Percentiles rank a stretch among this genome's conserved stretches.
Conservation (phyloP, 1,140 invertebrate genomes). For the Zaprionus davidi region DNA sequence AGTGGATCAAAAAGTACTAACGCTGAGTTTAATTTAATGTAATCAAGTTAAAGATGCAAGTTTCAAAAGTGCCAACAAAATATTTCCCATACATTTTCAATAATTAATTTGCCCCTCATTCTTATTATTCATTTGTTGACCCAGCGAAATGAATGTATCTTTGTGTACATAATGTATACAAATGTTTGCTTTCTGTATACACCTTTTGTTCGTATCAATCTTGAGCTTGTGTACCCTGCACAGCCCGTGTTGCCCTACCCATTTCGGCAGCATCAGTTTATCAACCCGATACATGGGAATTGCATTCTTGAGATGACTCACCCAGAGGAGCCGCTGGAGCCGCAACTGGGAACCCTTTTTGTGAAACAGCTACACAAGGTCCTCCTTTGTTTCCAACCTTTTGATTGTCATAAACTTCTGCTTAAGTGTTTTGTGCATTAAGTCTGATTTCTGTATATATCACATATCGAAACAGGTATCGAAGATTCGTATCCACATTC, state of each 20-base stretch:
- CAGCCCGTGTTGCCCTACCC: conserved; percentile 17
- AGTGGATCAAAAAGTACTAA: conserved; percentile 9
- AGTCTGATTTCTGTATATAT: conserved; percentile 31
- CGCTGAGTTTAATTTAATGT: not conserved
- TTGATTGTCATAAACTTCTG: conserved; percentile 49
- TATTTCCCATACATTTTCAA: not conserved
- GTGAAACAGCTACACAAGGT: conserved; percentile 16
- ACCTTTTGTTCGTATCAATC: conserved; percentile 39
- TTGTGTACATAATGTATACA: conserved; percentile 4
- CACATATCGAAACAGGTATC: conserved; percentile 40
- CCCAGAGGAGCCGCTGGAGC: not conserved
- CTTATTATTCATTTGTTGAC: conserved; percentile 8
- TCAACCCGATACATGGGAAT: conserved; percentile 42
- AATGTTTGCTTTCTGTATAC: conserved; percentile 28
- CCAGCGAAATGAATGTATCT: not conserved
- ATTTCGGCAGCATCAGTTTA: conserved; percentile 39
- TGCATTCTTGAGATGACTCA: conserved; percentile 50
- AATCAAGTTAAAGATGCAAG: not conserved
- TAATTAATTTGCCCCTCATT: not conserved
- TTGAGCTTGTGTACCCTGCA: not conserved
- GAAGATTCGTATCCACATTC: conserved; percentile 23
- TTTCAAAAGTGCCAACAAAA: not conserved
- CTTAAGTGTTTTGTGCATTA: conserved; percentile 50
- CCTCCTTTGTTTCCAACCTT: conserved; percentile 27
- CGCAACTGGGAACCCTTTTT: conserved; percentile 28